These are phyloP conservation scores for Leucozona laternaria DNA, from an alignment of 2,888 invertebrate species.

Conservation along the genomic window DNA sequence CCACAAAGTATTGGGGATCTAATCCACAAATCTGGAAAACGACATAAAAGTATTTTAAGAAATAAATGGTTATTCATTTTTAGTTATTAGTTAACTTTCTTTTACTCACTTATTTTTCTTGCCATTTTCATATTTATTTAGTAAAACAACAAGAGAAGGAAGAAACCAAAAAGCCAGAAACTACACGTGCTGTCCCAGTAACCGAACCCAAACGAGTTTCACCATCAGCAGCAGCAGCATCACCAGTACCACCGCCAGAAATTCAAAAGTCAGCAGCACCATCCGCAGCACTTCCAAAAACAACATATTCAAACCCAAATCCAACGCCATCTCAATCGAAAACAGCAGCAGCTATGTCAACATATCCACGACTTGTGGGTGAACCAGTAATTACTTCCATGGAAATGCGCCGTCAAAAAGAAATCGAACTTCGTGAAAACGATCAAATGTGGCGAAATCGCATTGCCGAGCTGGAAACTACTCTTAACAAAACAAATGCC, in stretches of 20 bases:
- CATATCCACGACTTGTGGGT: slow-evolving; percentile 49
- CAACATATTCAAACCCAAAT: slow-evolving; percentile 55
- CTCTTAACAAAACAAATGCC: slow-evolving; percentile 85
- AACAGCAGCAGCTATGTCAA: slow-evolving; percentile 58
- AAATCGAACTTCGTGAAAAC: slow-evolving; percentile 86
- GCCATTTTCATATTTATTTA: background rate
- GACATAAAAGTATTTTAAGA: too few relatives aligned
- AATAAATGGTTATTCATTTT: too few relatives aligned
- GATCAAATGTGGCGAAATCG: slow-evolving; percentile 87
- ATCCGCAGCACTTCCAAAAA: slow-evolving; percentile 44
- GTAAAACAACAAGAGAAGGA: slow-evolving; percentile 48
- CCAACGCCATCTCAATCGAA: slow-evolving; percentile 59
- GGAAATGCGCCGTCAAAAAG: slow-evolving; percentile 85
- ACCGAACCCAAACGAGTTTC: slow-evolving; percentile 45
- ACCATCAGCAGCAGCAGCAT: slow-evolving; percentile 60
- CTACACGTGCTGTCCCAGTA: slow-evolving; percentile 57
- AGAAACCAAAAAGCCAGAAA: slow-evolving; percentile 62
- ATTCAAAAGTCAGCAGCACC: slow-evolving; percentile 5
- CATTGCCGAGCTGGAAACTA: slow-evolving; percentile 85
- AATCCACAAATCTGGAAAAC: too few relatives aligned
- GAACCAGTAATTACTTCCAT: slow-evolving; percentile 81
- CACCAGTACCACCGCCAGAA: slow-evolving; percentile 46
- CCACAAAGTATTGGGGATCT: too few relatives aligned
- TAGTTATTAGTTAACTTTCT: background rate
- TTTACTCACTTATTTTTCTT: background rate